Percentiles rank a stretch among this genome's conserved stretches.
These are phyloP conservation scores for Lophius americanus DNA, from an alignment of 2,797 vertebrate genomes.

Conservation along the genomic window DNA sequence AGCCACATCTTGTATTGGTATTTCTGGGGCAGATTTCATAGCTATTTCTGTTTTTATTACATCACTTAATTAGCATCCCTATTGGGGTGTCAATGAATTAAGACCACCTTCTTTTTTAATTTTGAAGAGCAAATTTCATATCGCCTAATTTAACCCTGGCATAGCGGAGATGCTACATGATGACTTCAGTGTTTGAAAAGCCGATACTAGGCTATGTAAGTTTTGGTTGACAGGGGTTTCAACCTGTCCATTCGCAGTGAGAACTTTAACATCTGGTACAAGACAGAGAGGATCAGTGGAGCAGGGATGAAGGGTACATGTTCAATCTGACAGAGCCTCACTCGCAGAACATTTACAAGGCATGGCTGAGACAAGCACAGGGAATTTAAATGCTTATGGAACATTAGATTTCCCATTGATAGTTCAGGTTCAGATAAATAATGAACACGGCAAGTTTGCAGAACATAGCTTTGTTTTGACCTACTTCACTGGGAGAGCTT, in stretches of 20 bases:
- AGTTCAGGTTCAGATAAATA: conserved; percentile 53
- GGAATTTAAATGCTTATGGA: conserved; percentile 61
- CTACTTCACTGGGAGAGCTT: conserved; percentile 31
- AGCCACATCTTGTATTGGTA: conserved; percentile 24
- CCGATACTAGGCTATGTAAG: conserved; percentile 61
- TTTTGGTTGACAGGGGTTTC: conserved; percentile 60
- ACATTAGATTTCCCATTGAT: conserved; percentile 64
- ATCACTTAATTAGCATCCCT: conserved; percentile 49
- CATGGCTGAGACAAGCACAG: conserved; percentile 50
- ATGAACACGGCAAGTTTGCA: conserved; percentile 55
- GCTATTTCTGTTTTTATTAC: conserved; percentile 49
- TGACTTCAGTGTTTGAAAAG: conserved; percentile 68
- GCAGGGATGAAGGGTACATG: conserved; percentile 48
- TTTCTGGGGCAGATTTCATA: conserved; percentile 30
- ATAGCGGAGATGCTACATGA: conserved; percentile 65
- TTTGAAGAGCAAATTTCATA: conserved; percentile 66
- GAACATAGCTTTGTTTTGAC: conserved; percentile 60
- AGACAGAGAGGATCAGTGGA: conserved; percentile 48
- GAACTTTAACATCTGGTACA: conserved; percentile 60
- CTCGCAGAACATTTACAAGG: conserved; percentile 37
- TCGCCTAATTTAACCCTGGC: conserved; percentile 67
- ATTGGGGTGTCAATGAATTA: conserved; percentile 49
- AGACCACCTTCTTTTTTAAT: conserved; percentile 51
- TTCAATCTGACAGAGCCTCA: conserved; percentile 38
- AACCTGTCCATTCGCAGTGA: conserved; percentile 67